These are phyloP conservation scores for Venturia canescens DNA, from an alignment of 1,140 invertebrate genomes.

Conservation along the genomic window DNA sequence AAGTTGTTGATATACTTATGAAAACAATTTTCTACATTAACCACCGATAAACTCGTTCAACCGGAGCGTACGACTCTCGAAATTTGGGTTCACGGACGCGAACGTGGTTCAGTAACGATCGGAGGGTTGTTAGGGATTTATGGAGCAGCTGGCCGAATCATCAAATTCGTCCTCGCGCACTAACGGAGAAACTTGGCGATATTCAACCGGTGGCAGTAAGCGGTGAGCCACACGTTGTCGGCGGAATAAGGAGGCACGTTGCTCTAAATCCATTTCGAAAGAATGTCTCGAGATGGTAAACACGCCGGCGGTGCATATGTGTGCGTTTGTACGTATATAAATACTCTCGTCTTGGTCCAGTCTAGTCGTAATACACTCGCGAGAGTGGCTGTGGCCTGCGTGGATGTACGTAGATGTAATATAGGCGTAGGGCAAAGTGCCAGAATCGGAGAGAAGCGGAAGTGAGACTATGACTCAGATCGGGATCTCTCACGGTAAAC, in stretches of 20 bases:
- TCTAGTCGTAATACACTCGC: neutral
- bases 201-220: conserved; percentile 54
- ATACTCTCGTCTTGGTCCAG: neutral
- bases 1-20: no score
- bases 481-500: neutral
- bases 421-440: conserved; percentile 3
- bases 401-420: neutral
- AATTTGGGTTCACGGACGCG: no score
- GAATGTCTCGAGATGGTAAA: conserved; percentile 50
- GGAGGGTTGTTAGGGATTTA: neutral
- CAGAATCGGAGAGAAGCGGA: neutral
- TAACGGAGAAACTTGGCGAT: conserved; percentile 21
- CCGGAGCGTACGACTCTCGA: neutral
- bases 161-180: conserved; percentile 8
- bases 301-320: conserved; percentile 8
- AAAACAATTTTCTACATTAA: no score
- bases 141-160: neutral
- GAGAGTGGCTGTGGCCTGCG: no score
- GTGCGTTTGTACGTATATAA: neutral
- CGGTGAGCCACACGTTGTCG: conserved; percentile 21
- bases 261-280: conserved; percentile 54
- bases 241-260: conserved; percentile 46
- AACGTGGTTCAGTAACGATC: no score
- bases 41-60: no score
- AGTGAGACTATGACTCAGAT: neutral